Base-by-base conservation (phyloP, 35 echinoderm and acorn worm genomes). In the Ophioderma brevispina region DNA sequence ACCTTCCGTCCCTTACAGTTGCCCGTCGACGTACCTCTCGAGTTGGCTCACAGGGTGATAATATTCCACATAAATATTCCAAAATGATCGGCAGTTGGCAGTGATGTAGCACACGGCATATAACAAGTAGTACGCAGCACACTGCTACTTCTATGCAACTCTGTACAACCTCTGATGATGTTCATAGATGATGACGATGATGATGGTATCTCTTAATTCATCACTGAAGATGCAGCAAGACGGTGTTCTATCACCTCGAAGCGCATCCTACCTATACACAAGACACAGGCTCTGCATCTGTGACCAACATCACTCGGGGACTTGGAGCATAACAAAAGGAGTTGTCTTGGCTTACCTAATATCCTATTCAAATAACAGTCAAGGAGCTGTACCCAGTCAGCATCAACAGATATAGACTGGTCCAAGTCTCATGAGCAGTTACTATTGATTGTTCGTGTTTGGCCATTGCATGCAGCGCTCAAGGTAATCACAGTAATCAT, bases 1-100 rank as follows among this genome's bases (percentile, higher is more conserved):
- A 70, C 59, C 59, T 15, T 70, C 3, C 6, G 59, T 70, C 2
- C 1, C 59, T 30, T 4, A 70, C 1, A 25, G 41, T 46, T 17
- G 41, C 41, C 41, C n/a, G 28, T 2, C n/a, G 59, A 15, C n/a
- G 59, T 70, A 8, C 59, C 17, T 70, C 59, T 70, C 28, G n/a
- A 70, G 17, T 25, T 25, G n/a, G 23, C 15, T 70, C 59, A 70
- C 59, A 25, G 59, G 23, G 59, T 70, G 10, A 25, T 70, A 25
- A 70, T 70, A 70, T 70, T 70, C 59, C 59, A 70, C 59, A 70
- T 70, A 70, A 70, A 70, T 70, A 70, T 70, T 70, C 59, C 59
- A 70, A 70, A 70, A n/a, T n/a, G n/a, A n/a, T n/a, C n/a, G n/a
- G 15, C 17, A 18, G 28, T 70, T 25, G 59, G n/a, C 59, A 70